These are phyloP conservation scores for Epizoanthus fatuus DNA, from an alignment of 92 coral and sea anemone species.

Conservation along the genomic window DNA sequence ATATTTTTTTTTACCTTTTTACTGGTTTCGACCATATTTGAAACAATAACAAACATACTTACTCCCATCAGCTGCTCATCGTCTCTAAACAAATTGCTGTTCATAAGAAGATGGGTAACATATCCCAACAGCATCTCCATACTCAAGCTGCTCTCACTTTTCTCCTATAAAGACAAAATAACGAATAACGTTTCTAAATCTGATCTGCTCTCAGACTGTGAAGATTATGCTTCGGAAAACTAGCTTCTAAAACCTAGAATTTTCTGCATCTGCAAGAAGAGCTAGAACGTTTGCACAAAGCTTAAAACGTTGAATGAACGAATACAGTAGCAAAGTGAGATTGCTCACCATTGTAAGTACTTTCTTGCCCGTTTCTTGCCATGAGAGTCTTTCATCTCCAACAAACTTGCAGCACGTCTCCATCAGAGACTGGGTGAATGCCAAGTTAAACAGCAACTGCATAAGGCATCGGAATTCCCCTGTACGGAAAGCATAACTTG, in stretches of 20 bases:
- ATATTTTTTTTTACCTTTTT: neutral
- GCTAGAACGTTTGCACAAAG: neutral
- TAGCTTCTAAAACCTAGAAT: too few species aligned
- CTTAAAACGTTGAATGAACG: neutral
- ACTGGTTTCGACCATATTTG: neutral
- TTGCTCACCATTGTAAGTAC: slow-evolving; percentile 66
- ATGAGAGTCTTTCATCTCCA: slow-evolving; percentile 93
- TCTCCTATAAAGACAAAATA: slow-evolving; percentile 62
- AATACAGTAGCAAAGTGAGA: neutral
- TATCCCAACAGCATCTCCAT: slow-evolving; percentile 90
- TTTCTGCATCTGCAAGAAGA: too few species aligned
- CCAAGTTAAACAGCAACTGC: slow-evolving; percentile 88
- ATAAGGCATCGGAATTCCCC: slow-evolving; percentile 94
- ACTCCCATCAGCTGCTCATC: slow-evolving; percentile 92
- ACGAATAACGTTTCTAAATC: neutral
- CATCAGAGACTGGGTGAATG: slow-evolving; percentile 85
- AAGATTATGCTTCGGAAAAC: too few species aligned
- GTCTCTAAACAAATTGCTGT: slow-evolving; percentile 85
- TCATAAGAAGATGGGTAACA: slow-evolving; percentile 79
- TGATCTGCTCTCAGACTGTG: too few species aligned
- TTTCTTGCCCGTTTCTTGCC: slow-evolving; percentile 90
- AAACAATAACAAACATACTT: slow-evolving; percentile 21
- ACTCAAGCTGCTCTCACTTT: slow-evolving; percentile 60
- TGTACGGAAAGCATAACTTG: slow-evolving; percentile 8
- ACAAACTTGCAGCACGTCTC: slow-evolving; percentile 92